Base-by-base conservation (phyloP, 53 echinoderm and acorn worm species). In the Patiria pectinifera region DNA sequence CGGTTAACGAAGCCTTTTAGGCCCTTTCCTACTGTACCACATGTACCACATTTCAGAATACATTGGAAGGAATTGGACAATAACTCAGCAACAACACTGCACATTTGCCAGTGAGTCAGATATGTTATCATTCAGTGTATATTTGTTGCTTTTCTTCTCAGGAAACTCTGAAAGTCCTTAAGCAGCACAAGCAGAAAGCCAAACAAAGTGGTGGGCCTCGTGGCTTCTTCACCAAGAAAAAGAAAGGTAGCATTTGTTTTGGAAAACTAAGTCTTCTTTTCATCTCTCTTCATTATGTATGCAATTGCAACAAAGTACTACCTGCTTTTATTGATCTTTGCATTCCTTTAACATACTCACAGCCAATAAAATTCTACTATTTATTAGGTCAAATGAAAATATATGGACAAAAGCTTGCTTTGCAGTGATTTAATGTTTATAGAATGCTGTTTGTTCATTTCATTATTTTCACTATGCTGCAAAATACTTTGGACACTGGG, bases 171-270 rank as follows among this genome's bases (percentile, higher is more conserved):
- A 84, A 62, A 16, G 84, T 43, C 25, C 44, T 84, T 13, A 84
- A 84, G 47, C 63, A 84, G 45, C 84, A 84, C 26, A 84, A 88
- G 44, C 44, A 43, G 21, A 76, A 78, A 0, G 59, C 18, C 18
- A 89, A 89, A 45, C n/a, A 19, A 44, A 53, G 1, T 53, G 79
- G 79, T 0, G 89, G 89, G 1, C 45, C 45, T 0, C 4, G 13
- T 11, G 47, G 62, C 48, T 11, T 90, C 44, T 66, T 90, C 46
- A 11, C 22, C 61, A 90, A 90, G 69, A 90, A 90, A 69, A 90
- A 90, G 48, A 90, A 90, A 90, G 90, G 90, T 90, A 81, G 80
- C 22, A 45, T 25, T 24, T 74, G 15, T 21, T 74, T 74, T n/a
- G 11, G 3, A n/a, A 4, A 76, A 5, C 76, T 11, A 5, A 25